phyloP scores from a whole-genome alignment of 1,140 invertebrate genomes.

The Saccostrea echinata region DNA sequence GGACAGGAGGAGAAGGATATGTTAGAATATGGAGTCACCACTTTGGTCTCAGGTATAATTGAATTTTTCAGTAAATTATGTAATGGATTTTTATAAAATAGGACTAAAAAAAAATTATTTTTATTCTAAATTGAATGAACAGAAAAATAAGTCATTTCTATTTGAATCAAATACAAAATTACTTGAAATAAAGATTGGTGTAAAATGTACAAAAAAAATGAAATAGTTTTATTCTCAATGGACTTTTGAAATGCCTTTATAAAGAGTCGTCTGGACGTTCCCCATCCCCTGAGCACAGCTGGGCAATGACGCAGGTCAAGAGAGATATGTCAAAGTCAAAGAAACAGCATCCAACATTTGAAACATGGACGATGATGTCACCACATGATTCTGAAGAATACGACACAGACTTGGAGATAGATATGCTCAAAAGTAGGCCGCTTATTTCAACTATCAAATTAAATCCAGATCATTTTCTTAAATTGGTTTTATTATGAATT shows the following conservation, averaged over 20 bases:
- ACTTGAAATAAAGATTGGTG: no score
- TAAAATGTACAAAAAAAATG: no score
- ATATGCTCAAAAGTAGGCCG: slow-evolving; percentile 67
- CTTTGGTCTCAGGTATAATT: slow-evolving; percentile 49
- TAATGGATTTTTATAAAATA: no score
- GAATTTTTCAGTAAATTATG: neutral
- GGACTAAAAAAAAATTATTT: no score
- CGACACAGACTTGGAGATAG: slow-evolving; percentile 74
- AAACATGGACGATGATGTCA: slow-evolving; percentile 67
- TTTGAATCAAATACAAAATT: no score
- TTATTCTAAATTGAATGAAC: no score
- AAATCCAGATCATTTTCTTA: no score
- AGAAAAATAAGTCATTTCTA: no score
- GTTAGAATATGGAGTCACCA: slow-evolving; percentile 49
- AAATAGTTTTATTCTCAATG: no score
- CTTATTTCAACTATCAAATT: neutral
- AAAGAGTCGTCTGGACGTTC: slow-evolving; percentile 38
- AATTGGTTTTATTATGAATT: no score
- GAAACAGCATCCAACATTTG: slow-evolving; percentile 67
- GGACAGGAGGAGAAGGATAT: neutral
- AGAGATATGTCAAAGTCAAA: slow-evolving; percentile 38
- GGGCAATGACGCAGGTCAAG: slow-evolving; percentile 48
- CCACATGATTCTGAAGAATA: slow-evolving; percentile 74
- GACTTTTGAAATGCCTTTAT: neutral
- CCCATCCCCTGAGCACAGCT: slow-evolving; percentile 43